Conservation (phyloP, 92 coral and sea anemone genomes). For the Chrysogorgia sp. region DNA sequence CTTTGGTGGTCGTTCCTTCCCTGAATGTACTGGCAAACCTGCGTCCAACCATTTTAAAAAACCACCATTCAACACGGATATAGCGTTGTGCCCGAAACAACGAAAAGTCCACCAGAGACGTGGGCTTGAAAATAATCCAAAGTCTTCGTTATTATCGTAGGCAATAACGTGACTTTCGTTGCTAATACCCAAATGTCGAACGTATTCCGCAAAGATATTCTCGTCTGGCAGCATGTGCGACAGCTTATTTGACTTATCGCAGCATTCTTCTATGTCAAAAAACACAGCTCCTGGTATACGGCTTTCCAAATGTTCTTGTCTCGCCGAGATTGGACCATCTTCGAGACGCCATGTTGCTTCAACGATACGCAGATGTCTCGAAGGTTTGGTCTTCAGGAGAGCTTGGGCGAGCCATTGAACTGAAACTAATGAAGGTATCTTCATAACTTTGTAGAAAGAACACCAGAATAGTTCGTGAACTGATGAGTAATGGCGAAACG, state of each 20-base stretch:
- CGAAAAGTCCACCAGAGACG: conserved; percentile 97
- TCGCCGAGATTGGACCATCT: conserved; percentile 48
- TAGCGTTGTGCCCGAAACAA: conserved; percentile 83
- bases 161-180: conserved; percentile 90
- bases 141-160: conserved; percentile 75
- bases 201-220: conserved; percentile 75
- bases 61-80: conserved; percentile 92
- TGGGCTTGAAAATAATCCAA: conserved; percentile 87
- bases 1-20: conserved; percentile 38
- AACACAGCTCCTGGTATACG: conserved; percentile 86
- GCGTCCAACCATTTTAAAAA: conserved; percentile 78
- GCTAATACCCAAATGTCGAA: conserved; percentile 75
- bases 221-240: conserved; percentile 84
- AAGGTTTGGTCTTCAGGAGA: conserved; percentile 57
- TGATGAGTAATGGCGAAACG: too few species aligned
- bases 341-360: conserved; percentile 95
- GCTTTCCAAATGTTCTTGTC: conserved; percentile 66
- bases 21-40: conserved; percentile 74
- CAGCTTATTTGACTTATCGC: conserved; percentile 68
- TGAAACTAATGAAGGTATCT: conserved; percentile 60
- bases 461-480: background rate
- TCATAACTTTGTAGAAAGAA: conserved; percentile 22
- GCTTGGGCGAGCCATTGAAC: conserved; percentile 74
- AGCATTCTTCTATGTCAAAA: conserved; percentile 87
- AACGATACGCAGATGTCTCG: conserved; percentile 68